Conservation (phyloP, 2,888 invertebrate genomes). For the Sericinus montela region DNA sequence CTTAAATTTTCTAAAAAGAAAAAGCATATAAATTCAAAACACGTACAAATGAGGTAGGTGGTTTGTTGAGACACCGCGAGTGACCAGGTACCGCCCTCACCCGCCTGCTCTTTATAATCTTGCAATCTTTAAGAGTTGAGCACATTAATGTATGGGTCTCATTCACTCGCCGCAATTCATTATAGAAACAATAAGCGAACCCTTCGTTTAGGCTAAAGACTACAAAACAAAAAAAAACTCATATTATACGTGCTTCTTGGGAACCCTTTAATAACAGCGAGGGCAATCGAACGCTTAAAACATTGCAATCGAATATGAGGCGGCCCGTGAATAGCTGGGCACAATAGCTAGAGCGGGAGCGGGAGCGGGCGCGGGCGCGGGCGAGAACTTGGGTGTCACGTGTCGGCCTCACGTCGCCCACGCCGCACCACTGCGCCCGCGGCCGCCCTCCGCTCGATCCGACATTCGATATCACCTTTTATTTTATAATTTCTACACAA, state of each 20-base stretch:
- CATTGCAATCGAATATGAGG: conserved; percentile 73
- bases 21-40: too few species aligned
- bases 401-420: conserved; percentile 42
- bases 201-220: conserved; percentile 67
- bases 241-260: conserved; percentile 67
- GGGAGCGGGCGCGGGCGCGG: conserved; percentile 31
- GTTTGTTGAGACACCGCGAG: conserved; percentile 61
- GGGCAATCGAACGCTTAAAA: conserved; percentile 78
- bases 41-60: conserved; percentile 41
- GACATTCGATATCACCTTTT: conserved; percentile 76
- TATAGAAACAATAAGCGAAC: conserved; percentile 72
- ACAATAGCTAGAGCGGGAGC: conserved; percentile 35
- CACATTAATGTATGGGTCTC: conserved; percentile 60
- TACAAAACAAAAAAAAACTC: conserved; percentile 57
- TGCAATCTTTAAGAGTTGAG: conserved; percentile 64
- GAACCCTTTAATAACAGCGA: conserved; percentile 69
- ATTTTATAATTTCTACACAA: conserved; percentile 75
- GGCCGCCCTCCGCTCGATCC: conserved; percentile 37
- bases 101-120: conserved; percentile 63
- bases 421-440: conserved; percentile 42
- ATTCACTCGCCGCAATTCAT: conserved; percentile 71
- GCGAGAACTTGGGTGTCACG: conserved; percentile 42
- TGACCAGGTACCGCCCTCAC: conserved; percentile 55
- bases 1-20: too few species aligned
- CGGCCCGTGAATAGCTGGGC: conserved; percentile 50